Evolutionary conservation across 2,113 vertebrate species (phyloP).

Genomic region (Anguilla rostrata): DNA sequence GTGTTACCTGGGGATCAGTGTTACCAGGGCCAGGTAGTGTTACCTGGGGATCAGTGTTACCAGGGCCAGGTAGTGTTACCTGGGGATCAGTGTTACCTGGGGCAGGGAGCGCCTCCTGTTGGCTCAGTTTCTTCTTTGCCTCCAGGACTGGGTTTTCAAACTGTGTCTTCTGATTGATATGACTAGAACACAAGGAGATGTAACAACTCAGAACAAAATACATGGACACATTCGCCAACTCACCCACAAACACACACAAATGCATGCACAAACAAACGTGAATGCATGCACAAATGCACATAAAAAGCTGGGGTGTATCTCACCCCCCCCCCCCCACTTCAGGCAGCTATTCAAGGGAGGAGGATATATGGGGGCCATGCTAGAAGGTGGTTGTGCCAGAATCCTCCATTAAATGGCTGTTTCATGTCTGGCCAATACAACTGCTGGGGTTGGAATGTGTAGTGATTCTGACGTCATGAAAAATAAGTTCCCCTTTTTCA

Average conservation of each 20-base stretch:
- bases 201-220: neutral
- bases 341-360: too few relatives aligned
- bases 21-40: too few relatives aligned
- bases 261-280: neutral
- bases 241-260: neutral
- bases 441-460: too few relatives aligned
- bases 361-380: too few relatives aligned
- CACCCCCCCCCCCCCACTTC: too few relatives aligned
- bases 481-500: too few relatives aligned
- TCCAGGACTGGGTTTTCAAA: slow-evolving; percentile 98
- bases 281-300: neutral
- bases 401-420: too few relatives aligned
- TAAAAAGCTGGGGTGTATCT: neutral
- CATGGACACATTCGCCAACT: neutral
- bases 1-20: neutral
- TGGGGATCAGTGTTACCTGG: neutral
- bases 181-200: slow-evolving; percentile 65
- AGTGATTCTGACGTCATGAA: too few relatives aligned
- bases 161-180: slow-evolving; percentile 98
- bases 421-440: too few relatives aligned
- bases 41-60: neutral
- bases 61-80: neutral
- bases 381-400: too few relatives aligned
- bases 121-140: slow-evolving; percentile 85
- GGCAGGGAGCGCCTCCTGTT: slow-evolving; percentile 60